Base-by-base conservation (phyloP, 1,140 invertebrate genomes). In the Tribolium madens region DNA sequence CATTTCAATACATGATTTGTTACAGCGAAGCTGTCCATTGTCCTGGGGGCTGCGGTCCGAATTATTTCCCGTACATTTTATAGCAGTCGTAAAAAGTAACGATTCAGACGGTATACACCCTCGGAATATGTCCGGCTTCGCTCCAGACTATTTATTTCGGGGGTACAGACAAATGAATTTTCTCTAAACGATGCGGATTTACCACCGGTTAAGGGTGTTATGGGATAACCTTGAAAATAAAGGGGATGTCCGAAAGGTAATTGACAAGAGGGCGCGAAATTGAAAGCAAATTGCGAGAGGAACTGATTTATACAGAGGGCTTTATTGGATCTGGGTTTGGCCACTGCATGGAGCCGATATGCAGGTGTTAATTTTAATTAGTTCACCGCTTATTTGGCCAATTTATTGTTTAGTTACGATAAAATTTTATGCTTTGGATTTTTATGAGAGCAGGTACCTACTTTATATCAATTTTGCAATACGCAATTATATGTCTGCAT, bases 31-130 rank as follows among this genome's bases (percentile, higher is more conserved):
- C 52, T 57, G 52, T 26, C 57, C 57, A 64, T 64, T 64, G 57
- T 64, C 57, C 57, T 50, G 57, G 57, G 53, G 57, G 26, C 14
- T 64, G 21, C 57, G 57, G 57, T 64, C 57, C 57, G 57, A 64
- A 64, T 64, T 64, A 64, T 64, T 64, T 64, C 57, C 57, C 57
- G 57, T 64, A 64, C 57, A 64, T 64, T 64, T 64, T 64, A 64
- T 64, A 64, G 57, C 57, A 31, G 57, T 64, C 57, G 57, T 64
- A 64, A 64, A 64, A 64, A 64, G 26, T 64, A 64, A 64, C 57
- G 57, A 64, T 64, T 64, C 57, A 64, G 57, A 64, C 57, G 31
- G 57, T 33, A 26, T 14, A 33, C 57, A 31, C 57, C 57, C 26
- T 33, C 57, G 21, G 57, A 64, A 64, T 33, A 64, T 64, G 57